A percentile compares a stretch with the other conserved stretches of the same genome.
Conservation (phyloP, 2,888 invertebrate genomes). For the Sceliomorpha sp. region DNA sequence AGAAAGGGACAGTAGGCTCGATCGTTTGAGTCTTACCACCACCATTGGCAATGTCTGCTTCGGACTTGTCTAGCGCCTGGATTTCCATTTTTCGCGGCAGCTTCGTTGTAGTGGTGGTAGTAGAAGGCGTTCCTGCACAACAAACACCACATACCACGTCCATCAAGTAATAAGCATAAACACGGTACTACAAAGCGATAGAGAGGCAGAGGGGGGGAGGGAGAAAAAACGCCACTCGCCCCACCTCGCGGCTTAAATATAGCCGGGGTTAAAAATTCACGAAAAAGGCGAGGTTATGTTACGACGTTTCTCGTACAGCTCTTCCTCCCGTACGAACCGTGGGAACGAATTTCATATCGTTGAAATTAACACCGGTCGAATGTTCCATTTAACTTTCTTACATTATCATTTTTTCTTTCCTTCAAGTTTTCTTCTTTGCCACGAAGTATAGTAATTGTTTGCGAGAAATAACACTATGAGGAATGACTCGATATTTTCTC, state of each 20-base stretch:
- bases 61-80: conserved; percentile 76
- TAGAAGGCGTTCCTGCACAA: conserved; percentile 77
- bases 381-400: no score
- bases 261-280: conserved; percentile 17
- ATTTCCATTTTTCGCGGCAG: conserved; percentile 77
- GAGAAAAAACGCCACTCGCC: conserved; percentile 4
- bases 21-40: conserved; percentile 74
- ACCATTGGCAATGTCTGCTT: conserved; percentile 73
- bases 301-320: neutral
- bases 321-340: no score
- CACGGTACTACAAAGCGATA: conserved; percentile 52
- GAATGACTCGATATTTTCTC: neutral
- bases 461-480: no score
- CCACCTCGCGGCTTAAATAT: conserved; percentile 4
- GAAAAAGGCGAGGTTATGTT: no score
- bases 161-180: conserved; percentile 70
- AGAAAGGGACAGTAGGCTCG: conserved; percentile 39
- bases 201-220: conserved; percentile 27
- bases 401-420: no score
- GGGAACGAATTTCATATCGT: no score
- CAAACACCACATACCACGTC: conserved; percentile 75
- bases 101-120: conserved; percentile 75
- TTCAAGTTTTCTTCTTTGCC: no score
- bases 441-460: no score
- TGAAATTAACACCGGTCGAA: no score